Percentiles rank a stretch among this genome's conserved stretches.
Conservation (phyloP, 2,797 vertebrate species). For the Sylvia borin region DNA sequence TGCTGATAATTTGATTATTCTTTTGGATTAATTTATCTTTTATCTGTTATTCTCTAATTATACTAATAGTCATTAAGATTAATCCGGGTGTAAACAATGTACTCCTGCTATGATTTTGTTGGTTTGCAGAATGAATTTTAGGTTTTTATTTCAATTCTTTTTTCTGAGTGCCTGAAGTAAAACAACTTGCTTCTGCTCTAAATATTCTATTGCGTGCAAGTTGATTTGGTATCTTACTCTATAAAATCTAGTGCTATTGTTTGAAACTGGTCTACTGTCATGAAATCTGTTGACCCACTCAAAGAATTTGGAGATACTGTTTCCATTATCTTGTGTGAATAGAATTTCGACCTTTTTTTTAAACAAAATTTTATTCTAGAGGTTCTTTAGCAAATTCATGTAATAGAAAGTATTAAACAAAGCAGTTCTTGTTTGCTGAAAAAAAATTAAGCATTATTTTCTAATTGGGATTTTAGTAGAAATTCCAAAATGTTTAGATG, state of each 20-base stretch:
- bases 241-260: not conserved
- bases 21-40: not conserved
- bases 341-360: fast-evolving
- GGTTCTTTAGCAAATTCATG: not conserved
- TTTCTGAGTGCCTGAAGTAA: not conserved
- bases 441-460: not conserved
- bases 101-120: not conserved
- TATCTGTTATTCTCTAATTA: not conserved
- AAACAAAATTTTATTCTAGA: not conserved
- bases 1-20: not conserved
- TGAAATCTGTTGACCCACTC: fast-evolving
- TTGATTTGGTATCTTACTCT: not conserved
- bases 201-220: not conserved
- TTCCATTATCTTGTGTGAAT: not conserved
- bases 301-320: not conserved
- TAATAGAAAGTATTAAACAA: not conserved
- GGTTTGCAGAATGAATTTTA: not conserved
- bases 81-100: not conserved
- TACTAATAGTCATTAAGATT: not conserved
- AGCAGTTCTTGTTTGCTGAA: not conserved
- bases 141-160: not conserved
- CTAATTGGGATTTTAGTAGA: not conserved
- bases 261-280: not conserved
- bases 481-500: not conserved
- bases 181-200: not conserved